phyloP scores from a whole-genome alignment of 2,888 invertebrate species.

The Allophyes oxyacanthae region DNA sequence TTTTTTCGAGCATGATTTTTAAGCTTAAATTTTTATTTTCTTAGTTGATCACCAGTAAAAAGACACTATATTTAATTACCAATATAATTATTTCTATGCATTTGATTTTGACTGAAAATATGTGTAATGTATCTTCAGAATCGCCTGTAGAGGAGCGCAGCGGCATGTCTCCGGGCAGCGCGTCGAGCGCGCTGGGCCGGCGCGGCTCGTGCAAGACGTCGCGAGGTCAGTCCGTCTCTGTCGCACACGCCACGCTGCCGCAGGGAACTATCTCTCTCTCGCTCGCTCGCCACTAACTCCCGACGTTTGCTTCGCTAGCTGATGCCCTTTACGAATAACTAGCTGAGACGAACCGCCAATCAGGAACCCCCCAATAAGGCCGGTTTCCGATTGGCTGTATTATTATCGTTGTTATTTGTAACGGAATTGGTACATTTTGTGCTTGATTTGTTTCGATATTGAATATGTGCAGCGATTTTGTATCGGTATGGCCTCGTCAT shows the following conservation, averaged over 20 bases:
- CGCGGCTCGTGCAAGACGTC: conserved; percentile 96
- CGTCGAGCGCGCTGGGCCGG: conserved; percentile 92
- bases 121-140: no score
- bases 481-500: not conserved
- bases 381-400: not conserved
- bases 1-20: conserved; percentile 41
- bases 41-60: conserved; percentile 25
- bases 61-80: conserved; percentile 8
- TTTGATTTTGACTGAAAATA: not conserved
- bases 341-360: not conserved
- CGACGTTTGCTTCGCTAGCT: conserved; percentile 61
- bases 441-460: conserved; percentile 41
- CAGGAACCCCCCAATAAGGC: no score
- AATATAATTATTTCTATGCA: not conserved
- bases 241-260: conserved; percentile 38
- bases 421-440: conserved; percentile 29
- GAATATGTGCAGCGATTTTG: not conserved
- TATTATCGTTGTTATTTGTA: conserved; percentile 34
- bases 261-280: conserved; percentile 38
- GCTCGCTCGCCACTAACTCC: conserved; percentile 64
- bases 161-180: conserved; percentile 92
- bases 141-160: conserved; percentile 93
- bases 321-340: conserved; percentile 49
- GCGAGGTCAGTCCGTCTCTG: conserved; percentile 90
- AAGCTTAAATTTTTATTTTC: conserved; percentile 27